Conservation (phyloP, 92 coral and sea anemone species). For the Umimayanthus chanpuru region DNA sequence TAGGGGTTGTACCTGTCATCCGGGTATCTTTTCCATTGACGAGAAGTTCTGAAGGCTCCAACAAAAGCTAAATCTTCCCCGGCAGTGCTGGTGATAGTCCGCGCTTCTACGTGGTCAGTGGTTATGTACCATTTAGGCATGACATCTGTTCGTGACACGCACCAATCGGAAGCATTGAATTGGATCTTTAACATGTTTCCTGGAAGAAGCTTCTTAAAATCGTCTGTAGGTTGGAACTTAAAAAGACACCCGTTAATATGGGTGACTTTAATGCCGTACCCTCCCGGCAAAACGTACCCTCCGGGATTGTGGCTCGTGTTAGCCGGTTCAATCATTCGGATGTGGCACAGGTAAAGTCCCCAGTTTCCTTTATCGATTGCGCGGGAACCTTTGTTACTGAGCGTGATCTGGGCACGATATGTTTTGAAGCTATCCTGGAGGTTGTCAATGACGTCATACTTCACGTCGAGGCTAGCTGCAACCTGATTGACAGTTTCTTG, state of each 20-base stretch:
- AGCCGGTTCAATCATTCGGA: slow-evolving; percentile 89
- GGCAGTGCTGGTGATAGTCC: slow-evolving; percentile 89
- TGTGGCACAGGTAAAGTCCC: slow-evolving; percentile 86
- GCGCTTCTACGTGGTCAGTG: slow-evolving; percentile 88
- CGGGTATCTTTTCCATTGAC: slow-evolving; percentile 84
- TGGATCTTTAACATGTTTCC: slow-evolving; percentile 60
- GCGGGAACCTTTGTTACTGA: slow-evolving; percentile 71
- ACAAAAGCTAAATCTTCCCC: slow-evolving; percentile 83
- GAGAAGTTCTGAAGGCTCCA: slow-evolving; percentile 69
- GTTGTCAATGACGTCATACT: slow-evolving; percentile 86
- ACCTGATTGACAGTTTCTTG: slow-evolving; percentile 79
- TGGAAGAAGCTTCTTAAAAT: slow-evolving; percentile 64
- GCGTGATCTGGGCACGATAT: slow-evolving; percentile 71
- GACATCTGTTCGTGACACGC: slow-evolving; percentile 89
- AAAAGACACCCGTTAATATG: slow-evolving; percentile 91
- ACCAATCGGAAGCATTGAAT: slow-evolving; percentile 84
- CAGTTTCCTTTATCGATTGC: slow-evolving; percentile 75
- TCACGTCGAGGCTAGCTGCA: slow-evolving; percentile 83
- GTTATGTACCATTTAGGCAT: slow-evolving; percentile 96
- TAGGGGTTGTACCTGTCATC: slow-evolving; percentile 79
- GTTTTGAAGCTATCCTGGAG: slow-evolving; percentile 77
- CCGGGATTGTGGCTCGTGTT: slow-evolving; percentile 70
- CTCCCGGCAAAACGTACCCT: slow-evolving; percentile 86
- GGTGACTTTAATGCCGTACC: slow-evolving; percentile 66
- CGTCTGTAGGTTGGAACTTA: slow-evolving; percentile 82